Evolutionary conservation across 1,140 invertebrate genomes (phyloP).

Genomic region (Eurosta solidaginis): DNA sequence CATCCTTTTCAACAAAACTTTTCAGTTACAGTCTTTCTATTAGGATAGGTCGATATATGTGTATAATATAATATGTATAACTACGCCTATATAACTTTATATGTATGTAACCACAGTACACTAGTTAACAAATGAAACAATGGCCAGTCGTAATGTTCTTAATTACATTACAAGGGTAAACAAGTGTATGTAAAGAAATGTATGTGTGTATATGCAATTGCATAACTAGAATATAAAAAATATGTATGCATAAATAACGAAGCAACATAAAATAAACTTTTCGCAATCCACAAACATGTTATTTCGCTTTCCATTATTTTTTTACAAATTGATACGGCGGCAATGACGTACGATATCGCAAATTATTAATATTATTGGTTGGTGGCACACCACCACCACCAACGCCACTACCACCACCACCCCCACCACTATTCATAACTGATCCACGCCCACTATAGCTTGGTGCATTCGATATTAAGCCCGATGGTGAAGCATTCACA

Average conservation of each 20-base stretch:
- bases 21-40: no score
- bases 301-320: conserved; percentile 49
- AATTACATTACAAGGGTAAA: background rate
- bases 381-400: no score
- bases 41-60: background rate
- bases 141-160: background rate
- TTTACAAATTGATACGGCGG: conserved; percentile 54
- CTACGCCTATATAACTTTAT: conserved; percentile 23
- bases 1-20: no score
- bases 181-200: background rate
- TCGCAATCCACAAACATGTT: background rate
- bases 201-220: background rate
- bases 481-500: conserved; percentile 52
- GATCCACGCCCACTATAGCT: conserved; percentile 49
- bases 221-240: conserved; percentile 1
- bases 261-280: conserved; percentile 12
- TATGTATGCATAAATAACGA: background rate
- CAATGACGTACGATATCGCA: conserved; percentile 52
- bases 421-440: conserved; percentile 29
- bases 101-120: conserved; percentile 25
- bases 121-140: conserved; percentile 22
- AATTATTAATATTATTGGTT: conserved; percentile 38
- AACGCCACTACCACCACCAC: no score
- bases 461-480: conserved; percentile 46
- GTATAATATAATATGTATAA: conserved; percentile 12